Conservation (phyloP, 2,797 vertebrate species). For the Phalanger gymnotis region DNA sequence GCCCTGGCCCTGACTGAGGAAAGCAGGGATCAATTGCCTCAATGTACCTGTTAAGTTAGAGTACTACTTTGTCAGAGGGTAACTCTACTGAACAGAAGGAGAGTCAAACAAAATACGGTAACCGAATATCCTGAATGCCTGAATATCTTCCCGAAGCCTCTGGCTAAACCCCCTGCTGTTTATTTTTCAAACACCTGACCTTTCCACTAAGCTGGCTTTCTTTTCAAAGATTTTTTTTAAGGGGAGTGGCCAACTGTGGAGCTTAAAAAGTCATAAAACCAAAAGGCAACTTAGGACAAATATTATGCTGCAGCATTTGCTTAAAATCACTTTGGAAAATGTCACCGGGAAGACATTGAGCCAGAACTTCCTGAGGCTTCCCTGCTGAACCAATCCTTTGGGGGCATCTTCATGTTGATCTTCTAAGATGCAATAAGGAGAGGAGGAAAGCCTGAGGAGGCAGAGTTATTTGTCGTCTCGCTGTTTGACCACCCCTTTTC, state of each 20-base stretch:
- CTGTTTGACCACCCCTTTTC: background rate
- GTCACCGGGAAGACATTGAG: conserved; percentile 69
- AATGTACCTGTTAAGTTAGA: background rate
- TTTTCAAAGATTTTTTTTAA: conserved; percentile 62
- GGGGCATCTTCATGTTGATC: conserved; percentile 35
- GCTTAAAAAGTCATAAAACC: conserved; percentile 76
- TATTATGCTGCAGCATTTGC: conserved; percentile 82
- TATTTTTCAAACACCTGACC: conserved; percentile 80
- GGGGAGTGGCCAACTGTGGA: conserved; percentile 60
- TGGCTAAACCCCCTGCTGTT: conserved; percentile 72
- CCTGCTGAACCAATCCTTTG: conserved; percentile 40
- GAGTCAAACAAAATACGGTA: fast-evolving
- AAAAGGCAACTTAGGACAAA: conserved; percentile 76
- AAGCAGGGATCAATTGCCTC: background rate
- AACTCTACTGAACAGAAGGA: background rate
- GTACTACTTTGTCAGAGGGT: background rate
- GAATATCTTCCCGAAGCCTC: conserved; percentile 9
- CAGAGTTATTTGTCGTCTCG: background rate
- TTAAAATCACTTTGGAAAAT: conserved; percentile 81
- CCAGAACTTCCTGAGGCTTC: conserved; percentile 60
- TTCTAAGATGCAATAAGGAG: background rate
- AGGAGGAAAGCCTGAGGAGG: background rate
- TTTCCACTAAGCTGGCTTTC: conserved; percentile 80
- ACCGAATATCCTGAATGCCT: background rate
- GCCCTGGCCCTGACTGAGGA: background rate